Evolutionary conservation across 2,113 vertebrate species (phyloP).

Genomic region (Elephantulus edwardii): DNA sequence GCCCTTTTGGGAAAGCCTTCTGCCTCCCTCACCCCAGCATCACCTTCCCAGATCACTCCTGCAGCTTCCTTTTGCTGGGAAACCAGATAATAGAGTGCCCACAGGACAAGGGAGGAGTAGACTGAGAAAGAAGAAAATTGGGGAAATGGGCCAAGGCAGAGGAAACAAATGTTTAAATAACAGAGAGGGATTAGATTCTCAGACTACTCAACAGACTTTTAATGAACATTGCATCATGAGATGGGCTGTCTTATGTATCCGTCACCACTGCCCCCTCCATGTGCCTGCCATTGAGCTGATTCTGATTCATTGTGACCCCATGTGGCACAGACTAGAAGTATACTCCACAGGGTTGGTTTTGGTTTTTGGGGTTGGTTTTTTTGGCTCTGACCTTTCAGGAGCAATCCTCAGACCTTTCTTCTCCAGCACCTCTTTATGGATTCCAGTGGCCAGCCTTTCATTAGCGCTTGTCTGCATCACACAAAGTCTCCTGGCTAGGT

Average conservation of each 20-base stretch:
- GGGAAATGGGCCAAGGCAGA: background rate
- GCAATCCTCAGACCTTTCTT: background rate
- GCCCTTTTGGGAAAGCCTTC: background rate
- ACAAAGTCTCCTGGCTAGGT: background rate
- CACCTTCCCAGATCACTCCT: background rate
- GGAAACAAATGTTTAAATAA: background rate
- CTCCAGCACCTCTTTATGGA: background rate
- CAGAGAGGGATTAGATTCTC: background rate
- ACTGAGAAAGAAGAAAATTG: background rate
- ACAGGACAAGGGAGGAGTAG: accelerated
- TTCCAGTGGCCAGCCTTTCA: background rate
- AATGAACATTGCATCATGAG: background rate
- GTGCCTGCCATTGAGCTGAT: background rate
- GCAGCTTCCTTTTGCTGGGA: background rate
- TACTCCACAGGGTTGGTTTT: background rate
- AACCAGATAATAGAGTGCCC: accelerated
- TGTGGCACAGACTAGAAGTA: background rate
- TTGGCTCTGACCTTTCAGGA: background rate
- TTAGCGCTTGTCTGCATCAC: background rate
- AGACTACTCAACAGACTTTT: no score
- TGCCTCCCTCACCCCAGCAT: background rate
- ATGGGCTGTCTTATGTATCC: background rate
- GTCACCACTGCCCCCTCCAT: background rate
- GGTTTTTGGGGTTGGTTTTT: no score
- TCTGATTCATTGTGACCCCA: background rate